Percentiles rank a stretch among this genome's conserved stretches.
Conservation (phyloP, 2,797 vertebrate species). For the Ptychadena robeensis region DNA sequence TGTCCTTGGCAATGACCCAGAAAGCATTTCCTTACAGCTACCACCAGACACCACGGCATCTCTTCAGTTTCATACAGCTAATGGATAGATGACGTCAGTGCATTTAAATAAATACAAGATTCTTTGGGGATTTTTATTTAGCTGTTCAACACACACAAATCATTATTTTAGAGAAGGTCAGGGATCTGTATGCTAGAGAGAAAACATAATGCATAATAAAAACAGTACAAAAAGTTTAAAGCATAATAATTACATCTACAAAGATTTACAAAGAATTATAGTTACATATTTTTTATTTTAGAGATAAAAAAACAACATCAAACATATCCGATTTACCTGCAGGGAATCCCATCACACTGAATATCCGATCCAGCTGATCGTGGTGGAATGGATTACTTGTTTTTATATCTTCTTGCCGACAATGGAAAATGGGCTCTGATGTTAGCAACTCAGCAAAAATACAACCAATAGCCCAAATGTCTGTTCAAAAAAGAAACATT, state of each 20-base stretch:
- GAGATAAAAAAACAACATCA: no score
- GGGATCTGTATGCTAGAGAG: no score
- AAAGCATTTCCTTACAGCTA: not conserved
- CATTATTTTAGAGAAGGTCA: not conserved
- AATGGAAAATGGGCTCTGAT: conserved; percentile 97
- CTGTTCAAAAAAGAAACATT: conserved; percentile 70
- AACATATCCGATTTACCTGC: conserved; percentile 93
- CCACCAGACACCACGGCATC: not conserved
- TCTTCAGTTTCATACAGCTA: not conserved
- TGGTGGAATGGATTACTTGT: conserved; percentile 98
- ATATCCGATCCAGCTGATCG: conserved; percentile 96
- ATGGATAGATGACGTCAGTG: conserved; percentile 11
- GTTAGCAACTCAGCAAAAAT: conserved; percentile 97
- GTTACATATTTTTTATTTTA: not conserved
- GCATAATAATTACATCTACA: not conserved
- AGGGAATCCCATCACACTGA: conserved; percentile 98
- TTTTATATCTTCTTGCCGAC: conserved; percentile 98
- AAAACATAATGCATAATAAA: not conserved
- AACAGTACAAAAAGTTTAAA: not conserved
- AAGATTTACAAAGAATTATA: not conserved
- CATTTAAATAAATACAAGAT: not conserved
- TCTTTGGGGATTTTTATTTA: not conserved
- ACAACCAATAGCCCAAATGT: conserved; percentile 98
- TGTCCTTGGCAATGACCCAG: not conserved
- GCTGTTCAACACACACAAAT: not conserved